Evolutionary conservation across 2,113 vertebrate genomes (phyloP).

Genomic region (Sciurus niger): DNA sequence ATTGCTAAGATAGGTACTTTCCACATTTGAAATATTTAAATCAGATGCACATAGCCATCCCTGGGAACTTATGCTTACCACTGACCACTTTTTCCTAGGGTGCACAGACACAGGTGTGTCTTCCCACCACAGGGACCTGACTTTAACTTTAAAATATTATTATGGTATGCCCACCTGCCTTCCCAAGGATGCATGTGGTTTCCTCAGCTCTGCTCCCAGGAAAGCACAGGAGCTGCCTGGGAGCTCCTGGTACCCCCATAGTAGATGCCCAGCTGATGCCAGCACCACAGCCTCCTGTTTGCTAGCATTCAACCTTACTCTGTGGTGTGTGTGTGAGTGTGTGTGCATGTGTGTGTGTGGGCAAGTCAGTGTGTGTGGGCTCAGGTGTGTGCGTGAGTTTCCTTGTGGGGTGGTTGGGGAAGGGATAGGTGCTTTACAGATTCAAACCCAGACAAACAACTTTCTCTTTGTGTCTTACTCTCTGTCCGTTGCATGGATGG

Average conservation of each 20-base stretch:
- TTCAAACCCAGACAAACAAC: no score
- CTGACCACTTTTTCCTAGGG: not conserved
- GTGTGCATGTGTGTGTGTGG: no score
- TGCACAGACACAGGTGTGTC: rapidly evolving
- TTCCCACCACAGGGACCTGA: rapidly evolving
- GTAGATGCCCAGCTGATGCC: not conserved
- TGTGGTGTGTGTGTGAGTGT: not conserved
- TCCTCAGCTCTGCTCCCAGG: rapidly evolving
- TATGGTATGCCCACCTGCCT: not conserved
- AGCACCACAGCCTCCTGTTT: no score
- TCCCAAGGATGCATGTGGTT: not conserved
- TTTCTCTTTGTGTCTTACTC: no score
- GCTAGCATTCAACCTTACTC: not conserved
- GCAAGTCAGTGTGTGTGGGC: no score
- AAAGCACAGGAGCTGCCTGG: rapidly evolving
- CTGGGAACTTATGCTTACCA: rapidly evolving
- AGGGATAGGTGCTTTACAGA: no score
- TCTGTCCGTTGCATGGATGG: no score
- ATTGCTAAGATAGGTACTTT: not conserved
- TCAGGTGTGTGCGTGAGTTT: not conserved
- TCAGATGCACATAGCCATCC: rapidly evolving
- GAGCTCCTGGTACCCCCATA: no score
- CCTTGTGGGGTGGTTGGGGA: not conserved
- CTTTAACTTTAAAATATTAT: not conserved
- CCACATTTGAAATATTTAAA: not conserved